These are phyloP conservation scores for Hyles lineata DNA, from an alignment of 2,888 invertebrate species.

Conservation along the genomic window DNA sequence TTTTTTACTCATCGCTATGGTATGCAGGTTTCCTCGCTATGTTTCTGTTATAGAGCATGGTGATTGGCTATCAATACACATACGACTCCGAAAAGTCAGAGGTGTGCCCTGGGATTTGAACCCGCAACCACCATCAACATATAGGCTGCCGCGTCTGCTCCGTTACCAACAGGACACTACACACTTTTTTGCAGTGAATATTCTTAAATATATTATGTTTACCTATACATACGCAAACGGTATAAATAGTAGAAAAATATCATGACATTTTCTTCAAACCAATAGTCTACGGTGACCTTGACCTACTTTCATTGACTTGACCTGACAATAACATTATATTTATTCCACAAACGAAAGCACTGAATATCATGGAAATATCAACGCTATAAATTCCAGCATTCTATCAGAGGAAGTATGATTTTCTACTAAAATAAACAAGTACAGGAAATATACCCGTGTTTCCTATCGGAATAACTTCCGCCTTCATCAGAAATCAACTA, in stretches of 20 bases:
- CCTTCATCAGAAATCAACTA: background rate
- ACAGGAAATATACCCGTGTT: background rate
- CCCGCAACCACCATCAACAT: too few relatives aligned
- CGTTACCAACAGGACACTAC: too few relatives aligned
- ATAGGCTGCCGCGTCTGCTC: too few relatives aligned
- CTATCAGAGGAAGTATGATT: background rate
- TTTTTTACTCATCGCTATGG: too few relatives aligned
- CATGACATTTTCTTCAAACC: background rate
- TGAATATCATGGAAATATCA: background rate
- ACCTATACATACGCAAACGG: too few relatives aligned
- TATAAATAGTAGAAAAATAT: background rate
- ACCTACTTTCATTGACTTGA: background rate
- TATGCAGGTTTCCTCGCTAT: too few relatives aligned
- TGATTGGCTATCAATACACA: too few relatives aligned
- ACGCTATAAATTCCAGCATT: background rate
- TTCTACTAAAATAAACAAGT: conserved; percentile 3
- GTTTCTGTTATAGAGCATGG: too few relatives aligned
- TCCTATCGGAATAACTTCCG: conserved; percentile 7
- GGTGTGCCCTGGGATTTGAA: too few relatives aligned
- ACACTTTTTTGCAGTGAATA: too few relatives aligned
- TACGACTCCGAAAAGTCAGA: too few relatives aligned
- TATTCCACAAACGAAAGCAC: background rate
- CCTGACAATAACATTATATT: background rate
- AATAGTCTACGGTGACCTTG: background rate
- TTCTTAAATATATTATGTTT: too few relatives aligned